Base-by-base conservation (phyloP, 2,888 invertebrate genomes). In the Archips xylosteana region DNA sequence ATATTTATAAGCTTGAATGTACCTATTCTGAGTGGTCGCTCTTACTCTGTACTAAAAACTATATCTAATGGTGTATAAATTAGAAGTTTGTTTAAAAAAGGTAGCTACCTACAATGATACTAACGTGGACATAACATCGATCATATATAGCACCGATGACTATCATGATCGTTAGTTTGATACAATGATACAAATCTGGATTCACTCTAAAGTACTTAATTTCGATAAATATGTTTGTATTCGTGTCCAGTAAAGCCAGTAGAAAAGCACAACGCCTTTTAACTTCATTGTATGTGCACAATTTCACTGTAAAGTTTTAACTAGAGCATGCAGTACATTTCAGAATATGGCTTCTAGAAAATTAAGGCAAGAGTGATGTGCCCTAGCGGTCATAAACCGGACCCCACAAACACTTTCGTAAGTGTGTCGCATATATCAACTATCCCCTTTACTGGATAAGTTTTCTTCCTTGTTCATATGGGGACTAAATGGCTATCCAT, bases 371-470 rank as follows among this genome's bases (percentile, higher is more conserved):
- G 47, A 60, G 47, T 36, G 49, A 49, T 49, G 61, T 61, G 69
- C 61, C 60, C 61, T 69, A 15, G 54, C 60, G 34, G 59, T 23
- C 69, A 45, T 61, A 61, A 69, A 61, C 23, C 39, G 61, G 51
- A 51, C 61, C 49, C 49, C 39, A 69, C 36, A 69, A 63, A 69
- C 49, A 32, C 15, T 68, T 51, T 69, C 61, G 39, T 59, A 51
- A 61, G 69, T 61, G 68, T 60, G 54, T 23, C 54, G 61, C 49
- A 47, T 61, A 51, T 61, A 63, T 68, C 60, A 61, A 62, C 62
- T 13, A 51, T 60, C 39, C 61, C 61, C 49, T 36, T 61, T 69
- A 61, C 36, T 49, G 32, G 59, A 9, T 36, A 65, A 49, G n/a
- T 65, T 66, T 57, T 54, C 54, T 34, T 34, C 32, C 63, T 12